Conservation (phyloP, 2,113 vertebrate genomes). For the Boulengeromyrus knoepffleri region DNA sequence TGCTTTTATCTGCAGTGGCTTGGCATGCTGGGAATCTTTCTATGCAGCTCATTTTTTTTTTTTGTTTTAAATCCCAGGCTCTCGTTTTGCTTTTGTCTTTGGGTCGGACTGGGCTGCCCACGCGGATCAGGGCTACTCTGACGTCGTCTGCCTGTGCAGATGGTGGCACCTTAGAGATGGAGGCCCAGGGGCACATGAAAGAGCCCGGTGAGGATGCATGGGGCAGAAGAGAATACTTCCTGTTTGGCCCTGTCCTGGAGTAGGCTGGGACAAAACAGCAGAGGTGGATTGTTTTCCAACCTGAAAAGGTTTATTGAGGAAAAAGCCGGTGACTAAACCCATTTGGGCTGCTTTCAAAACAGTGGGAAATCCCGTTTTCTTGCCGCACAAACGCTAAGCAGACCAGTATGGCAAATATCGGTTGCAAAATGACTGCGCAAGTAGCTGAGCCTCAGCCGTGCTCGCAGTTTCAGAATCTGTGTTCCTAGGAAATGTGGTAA, state of each 20-base stretch:
- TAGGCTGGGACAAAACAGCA: background rate
- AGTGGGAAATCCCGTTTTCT: background rate
- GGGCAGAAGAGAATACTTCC: background rate
- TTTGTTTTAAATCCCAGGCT: constrained; percentile 3
- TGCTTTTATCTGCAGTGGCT: constrained; percentile 22
- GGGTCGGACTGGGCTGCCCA: background rate
- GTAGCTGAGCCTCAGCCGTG: background rate
- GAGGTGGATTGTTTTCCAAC: background rate
- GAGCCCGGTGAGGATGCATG: background rate
- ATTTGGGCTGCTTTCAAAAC: background rate
- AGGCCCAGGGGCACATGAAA: background rate
- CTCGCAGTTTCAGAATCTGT: background rate
- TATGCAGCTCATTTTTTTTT: background rate
- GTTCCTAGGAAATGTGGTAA: background rate
- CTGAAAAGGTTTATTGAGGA: background rate
- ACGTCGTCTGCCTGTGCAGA: background rate
- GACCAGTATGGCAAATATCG: background rate
- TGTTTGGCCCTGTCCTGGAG: background rate
- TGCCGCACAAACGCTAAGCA: background rate
- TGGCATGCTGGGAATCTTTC: constrained; percentile 12
- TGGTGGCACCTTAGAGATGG: background rate
- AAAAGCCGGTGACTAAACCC: background rate
- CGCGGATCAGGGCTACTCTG: background rate
- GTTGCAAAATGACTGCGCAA: background rate
- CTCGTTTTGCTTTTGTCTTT: background rate